phyloP scores from a whole-genome alignment of 2,113 vertebrate genomes.

The Romanogobio albipinnatus region DNA sequence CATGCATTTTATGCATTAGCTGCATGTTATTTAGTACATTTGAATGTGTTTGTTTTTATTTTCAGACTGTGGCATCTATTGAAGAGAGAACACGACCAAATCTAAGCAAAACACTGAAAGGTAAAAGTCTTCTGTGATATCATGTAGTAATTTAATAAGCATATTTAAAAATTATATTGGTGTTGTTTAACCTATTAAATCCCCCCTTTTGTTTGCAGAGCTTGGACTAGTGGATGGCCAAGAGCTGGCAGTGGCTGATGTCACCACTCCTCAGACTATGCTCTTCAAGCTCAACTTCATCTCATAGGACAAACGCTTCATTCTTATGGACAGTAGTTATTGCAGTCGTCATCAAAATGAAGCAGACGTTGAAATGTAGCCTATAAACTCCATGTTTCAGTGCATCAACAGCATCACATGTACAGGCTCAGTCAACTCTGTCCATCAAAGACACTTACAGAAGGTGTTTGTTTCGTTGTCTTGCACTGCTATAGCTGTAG shows the following conservation, averaged over 20 bases:
- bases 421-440: background rate
- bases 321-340: background rate
- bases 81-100: slow-evolving; percentile 92
- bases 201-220: slow-evolving; percentile 75
- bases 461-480: background rate
- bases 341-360: slow-evolving; percentile 14
- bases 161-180: background rate
- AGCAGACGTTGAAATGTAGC: background rate
- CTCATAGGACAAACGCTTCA: slow-evolving; percentile 72
- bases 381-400: background rate
- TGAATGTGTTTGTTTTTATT: slow-evolving; percentile 16
- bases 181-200: slow-evolving; percentile 42
- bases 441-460: slow-evolving; percentile 5
- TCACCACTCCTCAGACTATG: slow-evolving; percentile 93
- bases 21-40: slow-evolving; percentile 15
- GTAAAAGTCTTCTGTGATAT: slow-evolving; percentile 63
- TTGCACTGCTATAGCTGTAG: slow-evolving; percentile 11
- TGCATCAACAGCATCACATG: background rate
- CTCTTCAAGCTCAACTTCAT: slow-evolving; percentile 93
- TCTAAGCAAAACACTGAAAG: slow-evolving; percentile 91
- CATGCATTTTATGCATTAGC: background rate
- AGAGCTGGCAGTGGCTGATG: slow-evolving; percentile 91
- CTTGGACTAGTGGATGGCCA: slow-evolving; percentile 89
- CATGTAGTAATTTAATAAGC: background rate
- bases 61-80: slow-evolving; percentile 88